Conservation (phyloP, 2,888 invertebrate genomes). For the Dicycla oo region DNA sequence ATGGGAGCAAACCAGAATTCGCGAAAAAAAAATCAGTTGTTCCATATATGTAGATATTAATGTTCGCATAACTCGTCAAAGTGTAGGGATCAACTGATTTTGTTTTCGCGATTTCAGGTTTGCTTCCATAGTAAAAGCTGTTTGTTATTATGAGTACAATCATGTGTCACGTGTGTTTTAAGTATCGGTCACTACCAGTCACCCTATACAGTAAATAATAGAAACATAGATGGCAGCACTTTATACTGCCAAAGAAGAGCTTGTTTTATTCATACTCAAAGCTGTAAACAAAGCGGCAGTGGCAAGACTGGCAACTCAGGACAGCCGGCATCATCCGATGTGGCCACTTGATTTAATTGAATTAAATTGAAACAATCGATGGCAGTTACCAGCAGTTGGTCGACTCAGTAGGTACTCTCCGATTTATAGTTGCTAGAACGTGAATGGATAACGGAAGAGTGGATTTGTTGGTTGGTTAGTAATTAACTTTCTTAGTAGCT, state of each 20-base stretch:
- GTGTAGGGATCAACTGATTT: too few relatives aligned
- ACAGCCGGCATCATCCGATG: conserved; percentile 73
- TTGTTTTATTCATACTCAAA: conserved; percentile 44
- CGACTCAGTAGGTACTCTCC: conserved; percentile 38
- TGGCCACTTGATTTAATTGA: conserved; percentile 86
- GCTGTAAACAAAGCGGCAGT: conserved; percentile 64
- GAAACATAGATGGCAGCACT: neutral
- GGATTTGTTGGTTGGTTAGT: neutral
- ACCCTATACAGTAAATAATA: too few relatives aligned
- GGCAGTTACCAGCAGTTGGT: conserved; percentile 60
- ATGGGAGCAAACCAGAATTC: too few relatives aligned
- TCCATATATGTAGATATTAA: too few relatives aligned
- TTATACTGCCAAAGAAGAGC: neutral
- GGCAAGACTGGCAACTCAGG: conserved; percentile 65
- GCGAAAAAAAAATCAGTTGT: too few relatives aligned
- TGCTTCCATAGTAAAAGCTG: too few relatives aligned
- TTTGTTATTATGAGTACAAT: too few relatives aligned
- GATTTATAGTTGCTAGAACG: conserved; percentile 55
- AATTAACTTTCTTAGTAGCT: neutral
- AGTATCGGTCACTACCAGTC: too few relatives aligned
- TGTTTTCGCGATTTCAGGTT: too few relatives aligned
- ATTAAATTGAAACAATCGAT: conserved; percentile 85
- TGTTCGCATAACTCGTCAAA: too few relatives aligned
- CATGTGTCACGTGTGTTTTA: too few relatives aligned
- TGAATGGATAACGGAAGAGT: conserved; percentile 26